These are phyloP conservation scores for Philopotamus ludificatus DNA, from an alignment of 1,140 invertebrate genomes.

Conservation along the genomic window DNA sequence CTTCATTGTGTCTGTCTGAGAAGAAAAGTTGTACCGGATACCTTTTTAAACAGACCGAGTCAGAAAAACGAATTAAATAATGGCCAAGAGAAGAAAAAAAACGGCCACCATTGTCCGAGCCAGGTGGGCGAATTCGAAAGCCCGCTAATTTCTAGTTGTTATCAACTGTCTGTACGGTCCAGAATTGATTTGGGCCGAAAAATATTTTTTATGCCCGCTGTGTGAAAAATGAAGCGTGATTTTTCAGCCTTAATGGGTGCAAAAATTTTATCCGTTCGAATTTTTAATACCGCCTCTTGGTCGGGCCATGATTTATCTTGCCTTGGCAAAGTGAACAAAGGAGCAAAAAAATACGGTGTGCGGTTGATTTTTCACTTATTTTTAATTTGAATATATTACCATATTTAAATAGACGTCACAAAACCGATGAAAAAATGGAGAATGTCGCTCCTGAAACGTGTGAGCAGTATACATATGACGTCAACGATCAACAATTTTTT, in stretches of 20 bases:
- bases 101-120: no score
- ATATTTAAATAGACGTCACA: slow-evolving; percentile 7
- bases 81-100: background rate
- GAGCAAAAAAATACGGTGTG: background rate
- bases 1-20: slow-evolving; percentile 10
- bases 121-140: no score
- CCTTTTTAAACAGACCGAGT: background rate
- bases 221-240: no score
- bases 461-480: no score
- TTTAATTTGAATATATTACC: slow-evolving; percentile 23
- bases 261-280: no score
- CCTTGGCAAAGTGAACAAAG: background rate
- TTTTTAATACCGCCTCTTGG: no score
- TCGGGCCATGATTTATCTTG: background rate
- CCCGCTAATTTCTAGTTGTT: no score
- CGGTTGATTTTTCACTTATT: slow-evolving; percentile 1
- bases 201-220: no score
- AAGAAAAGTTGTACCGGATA: slow-evolving; percentile 3
- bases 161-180: no score
- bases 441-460: slow-evolving; percentile 1
- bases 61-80: slow-evolving; percentile 1
- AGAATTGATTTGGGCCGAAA: no score
- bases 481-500: no score
- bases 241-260: no score
- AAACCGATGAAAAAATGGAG: slow-evolving; percentile 10